Conservation (phyloP, 2,113 vertebrate genomes). For the Heterochromis multidens region DNA sequence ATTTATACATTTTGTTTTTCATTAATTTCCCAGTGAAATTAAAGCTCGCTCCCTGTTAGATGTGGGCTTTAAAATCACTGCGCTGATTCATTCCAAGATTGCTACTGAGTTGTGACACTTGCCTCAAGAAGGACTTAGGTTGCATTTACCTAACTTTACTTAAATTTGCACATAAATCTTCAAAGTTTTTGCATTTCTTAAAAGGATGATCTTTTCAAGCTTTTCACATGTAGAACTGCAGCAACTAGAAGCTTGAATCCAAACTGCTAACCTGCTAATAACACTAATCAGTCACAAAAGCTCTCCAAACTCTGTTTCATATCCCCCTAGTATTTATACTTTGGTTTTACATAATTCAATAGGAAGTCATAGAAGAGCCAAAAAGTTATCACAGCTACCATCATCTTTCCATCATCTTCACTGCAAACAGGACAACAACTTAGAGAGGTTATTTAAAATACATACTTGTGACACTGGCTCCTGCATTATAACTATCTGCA, state of each 20-base stretch:
- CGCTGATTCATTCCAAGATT: neutral
- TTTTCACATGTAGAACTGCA: neutral
- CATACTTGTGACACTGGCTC: neutral
- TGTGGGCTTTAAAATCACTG: neutral
- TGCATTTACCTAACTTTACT: neutral
- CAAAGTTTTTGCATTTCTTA: neutral
- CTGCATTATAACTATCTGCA: neutral
- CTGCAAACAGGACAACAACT: neutral
- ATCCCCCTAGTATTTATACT: neutral
- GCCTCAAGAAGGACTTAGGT: neutral
- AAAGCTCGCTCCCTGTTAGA: too few species aligned
- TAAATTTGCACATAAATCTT: neutral
- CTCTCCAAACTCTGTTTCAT: accelerated
- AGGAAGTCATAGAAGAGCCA: neutral
- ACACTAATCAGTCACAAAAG: neutral
- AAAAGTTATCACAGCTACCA: neutral
- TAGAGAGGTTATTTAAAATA: neutral
- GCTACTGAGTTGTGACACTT: neutral
- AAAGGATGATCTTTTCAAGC: neutral
- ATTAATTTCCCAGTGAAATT: too few species aligned
- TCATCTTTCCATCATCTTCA: neutral
- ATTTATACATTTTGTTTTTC: too few species aligned
- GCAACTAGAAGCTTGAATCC: neutral
- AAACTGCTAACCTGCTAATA: neutral
- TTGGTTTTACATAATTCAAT: neutral